Evolutionary conservation across 2,113 vertebrate species (phyloP), one percentile per base, ranked within the genome.

Genomic region (Recurvirostra avosetta): DNA sequence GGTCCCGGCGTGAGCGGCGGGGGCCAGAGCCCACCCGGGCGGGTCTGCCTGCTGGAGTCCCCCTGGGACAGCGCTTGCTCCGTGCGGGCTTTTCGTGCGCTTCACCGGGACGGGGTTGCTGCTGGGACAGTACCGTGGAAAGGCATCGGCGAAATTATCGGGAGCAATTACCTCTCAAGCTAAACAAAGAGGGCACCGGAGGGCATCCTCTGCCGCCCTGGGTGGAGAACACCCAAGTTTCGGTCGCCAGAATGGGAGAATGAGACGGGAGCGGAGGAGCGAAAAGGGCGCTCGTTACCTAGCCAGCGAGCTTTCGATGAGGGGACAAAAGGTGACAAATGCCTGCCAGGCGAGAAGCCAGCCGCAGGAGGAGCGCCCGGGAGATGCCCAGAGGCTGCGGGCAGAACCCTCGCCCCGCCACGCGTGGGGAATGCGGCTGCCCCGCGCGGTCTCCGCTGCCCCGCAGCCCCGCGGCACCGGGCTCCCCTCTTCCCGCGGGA

Each of bases 1-100:
- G 47, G 47, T 20, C n/a, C 41, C 4, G 16, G 41, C 0, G 4
- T 11, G 26, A 4, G 30, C 2, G 25, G n/a, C 3, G 15, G 47
- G 47, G 25, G 21, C 8, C 25, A 15, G n/a, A 87, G 52, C 25
- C 20, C 81, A 53, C 78, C 59, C 17, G 56, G 70, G 11, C 29
- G 18, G 47, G 21, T 29, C 41, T 41, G 43, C 53, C 20, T 2
- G 1, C 0, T 5, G 34, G 47, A 23, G 38, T 26, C 15, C 22
- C 27, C 9, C 25, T 2, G 15, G 22, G 12, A 29, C 18, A 21
- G 38, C 0, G 13, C 14, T 9, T 6, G 58, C 79, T 68, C 71
- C 11, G 9, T 1, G 56, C 2, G 8, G 56, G 43, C 16, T 53
- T 66, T 61, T 34, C 4, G 18, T 4, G 18, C 2, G 36, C 2